These are phyloP conservation scores for Diplolepis rosae DNA, from an alignment of 2,888 invertebrate genomes.

Conservation along the genomic window DNA sequence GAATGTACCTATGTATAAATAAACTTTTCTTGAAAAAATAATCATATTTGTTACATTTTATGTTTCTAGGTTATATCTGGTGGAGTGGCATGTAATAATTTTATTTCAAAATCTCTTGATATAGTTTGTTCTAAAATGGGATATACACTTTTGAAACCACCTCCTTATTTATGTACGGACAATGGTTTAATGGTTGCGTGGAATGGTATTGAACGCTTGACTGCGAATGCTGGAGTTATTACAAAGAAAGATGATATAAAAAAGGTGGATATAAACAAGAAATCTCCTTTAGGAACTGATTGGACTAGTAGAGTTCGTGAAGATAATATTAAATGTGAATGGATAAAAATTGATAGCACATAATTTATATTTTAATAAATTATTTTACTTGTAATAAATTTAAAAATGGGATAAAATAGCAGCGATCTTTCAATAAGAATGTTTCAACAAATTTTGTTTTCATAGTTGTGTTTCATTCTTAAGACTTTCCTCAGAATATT, in stretches of 20 bases:
- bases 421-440: no score
- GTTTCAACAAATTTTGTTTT: no score
- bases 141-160: slow-evolving; percentile 84
- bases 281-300: slow-evolving; percentile 79
- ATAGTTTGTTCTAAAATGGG: slow-evolving; percentile 80
- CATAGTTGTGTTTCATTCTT: no score
- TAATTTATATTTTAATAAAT: no score
- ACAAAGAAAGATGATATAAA: slow-evolving; percentile 75
- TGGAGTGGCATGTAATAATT: slow-evolving; percentile 95
- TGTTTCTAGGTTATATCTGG: slow-evolving; percentile 88
- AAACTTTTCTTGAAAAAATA: no score
- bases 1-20: no score
- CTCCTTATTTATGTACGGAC: slow-evolving; percentile 92
- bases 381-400: no score
- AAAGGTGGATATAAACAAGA: slow-evolving; percentile 77
- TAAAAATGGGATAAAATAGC: no score
- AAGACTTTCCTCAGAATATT: no score
- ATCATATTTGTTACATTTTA: no score
- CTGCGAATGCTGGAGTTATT: slow-evolving; percentile 73
- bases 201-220: slow-evolving; percentile 92
- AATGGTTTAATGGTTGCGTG: slow-evolving; percentile 99
- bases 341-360: slow-evolving; percentile 68
- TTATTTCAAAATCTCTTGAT: slow-evolving; percentile 82
- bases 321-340: slow-evolving; percentile 77
- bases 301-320: slow-evolving; percentile 77